These are phyloP conservation scores for Eristalinus sepulchralis DNA, from an alignment of 2,888 invertebrate genomes.

Conservation along the genomic window DNA sequence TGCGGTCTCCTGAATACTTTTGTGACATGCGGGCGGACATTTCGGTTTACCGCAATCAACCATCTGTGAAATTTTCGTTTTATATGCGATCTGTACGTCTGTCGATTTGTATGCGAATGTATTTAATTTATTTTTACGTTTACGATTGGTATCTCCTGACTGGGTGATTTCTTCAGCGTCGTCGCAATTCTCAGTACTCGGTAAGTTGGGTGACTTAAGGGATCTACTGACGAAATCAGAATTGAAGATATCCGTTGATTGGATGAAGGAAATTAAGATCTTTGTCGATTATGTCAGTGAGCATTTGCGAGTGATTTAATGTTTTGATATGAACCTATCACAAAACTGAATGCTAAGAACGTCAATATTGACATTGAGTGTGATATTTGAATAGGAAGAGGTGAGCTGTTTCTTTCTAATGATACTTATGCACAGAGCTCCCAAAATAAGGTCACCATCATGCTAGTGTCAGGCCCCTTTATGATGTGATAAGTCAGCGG, in stretches of 20 bases:
- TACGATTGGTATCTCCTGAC: background rate
- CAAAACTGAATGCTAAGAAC: no score
- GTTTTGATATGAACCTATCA: no score
- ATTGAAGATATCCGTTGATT: slow-evolving; percentile 30
- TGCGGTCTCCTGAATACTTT: slow-evolving; percentile 15
- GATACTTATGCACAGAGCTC: no score
- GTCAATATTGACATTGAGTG: no score
- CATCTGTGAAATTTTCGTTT: slow-evolving; percentile 60
- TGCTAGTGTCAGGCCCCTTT: no score
- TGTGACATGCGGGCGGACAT: slow-evolving; percentile 42
- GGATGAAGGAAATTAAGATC: slow-evolving; percentile 36
- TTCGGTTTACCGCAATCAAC: slow-evolving; percentile 51
- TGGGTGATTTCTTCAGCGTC: background rate
- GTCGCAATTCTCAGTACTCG: background rate
- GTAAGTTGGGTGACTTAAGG: background rate
- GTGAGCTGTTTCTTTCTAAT: no score
- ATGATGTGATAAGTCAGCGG: no score
- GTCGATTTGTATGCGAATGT: slow-evolving; percentile 23
- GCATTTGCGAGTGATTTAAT: background rate
- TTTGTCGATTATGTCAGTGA: slow-evolving; percentile 1
- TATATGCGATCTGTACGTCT: slow-evolving; percentile 52
- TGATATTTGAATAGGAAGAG: no score
- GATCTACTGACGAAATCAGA: background rate
- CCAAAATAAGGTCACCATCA: no score
- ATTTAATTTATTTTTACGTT: slow-evolving; percentile 34